Evolutionary conservation across 2,888 invertebrate species (phyloP).

Genomic region (Chrysina gloriosa): DNA sequence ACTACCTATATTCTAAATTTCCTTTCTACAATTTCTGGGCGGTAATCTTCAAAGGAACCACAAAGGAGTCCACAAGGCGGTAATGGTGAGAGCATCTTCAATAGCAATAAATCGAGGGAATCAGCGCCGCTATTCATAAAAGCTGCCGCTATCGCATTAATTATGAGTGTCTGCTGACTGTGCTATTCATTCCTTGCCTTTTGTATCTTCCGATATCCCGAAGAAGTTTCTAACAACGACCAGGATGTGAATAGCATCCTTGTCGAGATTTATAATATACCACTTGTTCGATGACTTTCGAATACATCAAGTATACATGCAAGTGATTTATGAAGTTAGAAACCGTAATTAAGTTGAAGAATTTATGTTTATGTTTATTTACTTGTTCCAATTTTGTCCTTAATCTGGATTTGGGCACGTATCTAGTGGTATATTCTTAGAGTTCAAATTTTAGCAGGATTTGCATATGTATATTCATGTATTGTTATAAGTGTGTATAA

Average conservation of each 20-base stretch:
- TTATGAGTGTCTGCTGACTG: constrained; percentile 58
- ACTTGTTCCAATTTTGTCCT: background rate
- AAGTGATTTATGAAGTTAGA: background rate
- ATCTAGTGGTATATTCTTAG: too few species aligned
- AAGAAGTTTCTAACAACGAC: background rate
- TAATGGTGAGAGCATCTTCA: constrained; percentile 61
- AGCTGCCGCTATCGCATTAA: constrained; percentile 65
- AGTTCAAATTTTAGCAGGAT: too few species aligned
- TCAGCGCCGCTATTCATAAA: constrained; percentile 65
- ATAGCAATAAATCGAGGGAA: constrained; percentile 64
- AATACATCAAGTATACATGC: background rate
- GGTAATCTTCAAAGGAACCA: constrained; percentile 58
- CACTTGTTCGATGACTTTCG: background rate
- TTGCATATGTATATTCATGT: too few species aligned
- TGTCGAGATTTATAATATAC: background rate
- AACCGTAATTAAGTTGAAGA: background rate
- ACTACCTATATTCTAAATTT: background rate
- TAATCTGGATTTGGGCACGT: background rate
- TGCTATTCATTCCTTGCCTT: background rate
- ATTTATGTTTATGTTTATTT: background rate
- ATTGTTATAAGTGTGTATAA: too few species aligned
- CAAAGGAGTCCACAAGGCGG: constrained; percentile 41
- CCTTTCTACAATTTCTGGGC: constrained; percentile 43
- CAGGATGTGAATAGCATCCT: background rate
- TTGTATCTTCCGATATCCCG: background rate